A percentile compares a stretch with the other conserved stretches of the same genome.
These are phyloP conservation scores for Strigamia transsilvanica DNA, from an alignment of 2,888 invertebrate genomes.

Conservation along the genomic window DNA sequence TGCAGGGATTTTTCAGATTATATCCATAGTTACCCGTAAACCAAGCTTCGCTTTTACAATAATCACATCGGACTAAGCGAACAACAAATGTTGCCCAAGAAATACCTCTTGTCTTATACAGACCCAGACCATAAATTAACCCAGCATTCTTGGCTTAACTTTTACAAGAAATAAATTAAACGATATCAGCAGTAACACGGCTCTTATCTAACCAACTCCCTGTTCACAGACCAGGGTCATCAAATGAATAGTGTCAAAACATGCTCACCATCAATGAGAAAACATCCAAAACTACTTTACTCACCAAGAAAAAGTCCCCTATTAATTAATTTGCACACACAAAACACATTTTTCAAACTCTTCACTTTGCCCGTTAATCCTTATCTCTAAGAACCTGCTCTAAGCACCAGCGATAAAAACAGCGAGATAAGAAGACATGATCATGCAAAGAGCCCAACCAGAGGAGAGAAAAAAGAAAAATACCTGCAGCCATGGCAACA, in stretches of 20 bases:
- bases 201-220: background rate
- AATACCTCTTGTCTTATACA: too few relatives aligned
- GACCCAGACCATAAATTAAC: background rate
- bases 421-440: constrained; percentile 10
- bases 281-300: constrained; percentile 3
- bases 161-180: constrained; percentile 8
- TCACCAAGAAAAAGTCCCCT: constrained; percentile 11
- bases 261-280: background rate
- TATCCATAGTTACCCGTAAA: too few relatives aligned
- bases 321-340: constrained; percentile 30
- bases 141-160: background rate
- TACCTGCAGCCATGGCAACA: constrained; percentile 44
- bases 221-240: background rate
- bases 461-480: background rate
- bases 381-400: constrained; percentile 34
- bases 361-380: constrained; percentile 1
- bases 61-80: too few relatives aligned
- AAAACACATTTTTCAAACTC: constrained; percentile 32
- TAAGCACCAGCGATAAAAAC: constrained; percentile 4
- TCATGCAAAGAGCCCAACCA: constrained; percentile 18
- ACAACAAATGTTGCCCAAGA: too few relatives aligned
- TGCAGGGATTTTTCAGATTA: too few relatives aligned
- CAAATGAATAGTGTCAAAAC: background rate
- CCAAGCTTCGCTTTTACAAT: too few relatives aligned
- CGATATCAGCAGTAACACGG: background rate